Evolutionary conservation across 2,888 invertebrate genomes (phyloP).

Genomic region (Pterostichus madidus): DNA sequence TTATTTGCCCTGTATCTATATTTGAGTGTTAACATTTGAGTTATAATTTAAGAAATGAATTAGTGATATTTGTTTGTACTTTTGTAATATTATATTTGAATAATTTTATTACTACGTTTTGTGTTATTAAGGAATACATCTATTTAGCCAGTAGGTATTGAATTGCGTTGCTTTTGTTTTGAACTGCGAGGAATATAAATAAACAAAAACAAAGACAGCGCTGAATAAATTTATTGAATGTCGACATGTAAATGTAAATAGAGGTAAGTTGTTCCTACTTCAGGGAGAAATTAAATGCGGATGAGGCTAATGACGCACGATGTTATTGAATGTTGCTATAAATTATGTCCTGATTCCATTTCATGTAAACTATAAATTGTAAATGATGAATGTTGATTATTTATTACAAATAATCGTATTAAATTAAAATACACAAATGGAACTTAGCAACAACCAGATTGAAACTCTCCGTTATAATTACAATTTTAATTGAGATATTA

Average conservation of each 20-base stretch:
- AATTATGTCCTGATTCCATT: slow-evolving; percentile 3
- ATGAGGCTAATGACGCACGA: slow-evolving; percentile 6
- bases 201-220: slow-evolving; percentile 18
- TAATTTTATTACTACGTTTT: no score
- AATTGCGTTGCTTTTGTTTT: no score
- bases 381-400: slow-evolving; percentile 29
- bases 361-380: slow-evolving; percentile 24
- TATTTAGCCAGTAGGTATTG: no score
- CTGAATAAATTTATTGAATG: no score
- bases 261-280: no score
- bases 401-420: slow-evolving; percentile 36
- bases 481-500: slow-evolving; percentile 45
- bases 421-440: slow-evolving; percentile 27
- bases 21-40: no score
- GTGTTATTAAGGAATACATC: no score
- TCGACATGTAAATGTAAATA: no score
- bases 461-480: slow-evolving; percentile 54
- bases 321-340: slow-evolving; percentile 34
- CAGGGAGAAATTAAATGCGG: slow-evolving; percentile 5
- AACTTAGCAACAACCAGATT: slow-evolving; percentile 6
- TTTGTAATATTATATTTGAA: no score
- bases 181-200: not conserved
- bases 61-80: no score
- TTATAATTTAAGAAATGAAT: no score
- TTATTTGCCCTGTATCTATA: no score